Base-by-base conservation (phyloP, 1,140 invertebrate species). In the Parapsyche elsis region DNA sequence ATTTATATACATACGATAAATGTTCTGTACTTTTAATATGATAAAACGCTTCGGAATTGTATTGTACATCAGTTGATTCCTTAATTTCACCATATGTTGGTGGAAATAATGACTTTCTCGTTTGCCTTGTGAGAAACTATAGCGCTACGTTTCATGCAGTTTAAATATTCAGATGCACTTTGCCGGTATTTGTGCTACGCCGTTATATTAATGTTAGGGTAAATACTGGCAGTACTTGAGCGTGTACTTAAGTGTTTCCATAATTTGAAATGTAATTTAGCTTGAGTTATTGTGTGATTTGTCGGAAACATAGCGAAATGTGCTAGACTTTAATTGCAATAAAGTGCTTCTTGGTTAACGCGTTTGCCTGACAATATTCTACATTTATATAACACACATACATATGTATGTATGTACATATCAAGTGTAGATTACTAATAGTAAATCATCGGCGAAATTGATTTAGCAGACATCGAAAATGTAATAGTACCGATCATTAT, bases 221-320 rank as follows among this genome's bases (percentile, higher is more conserved):
- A 73, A 49, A 49, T 19, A 9, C 23, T 24, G 5, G 38, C 1
- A 23, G 71, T 46, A 73, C 5, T 73, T 5, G 44, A 23, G 45
- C 44, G 44, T 49, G 44, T 73, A 73, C 30, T 26, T 75, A 75
- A 75, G 73, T 75, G 49, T 75, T 75, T 53, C 73, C 53, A 75
- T 75, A 75, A 75, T 75, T 57, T 24, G 73, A 59, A 75, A 75
- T 21, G 73, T 30, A 75, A 75, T 75, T 75, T 75, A n/a, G 73
- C 46, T 57, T 49, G 23, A 59, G 73, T 53, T 75, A 75, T 75
- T 75, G 73, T 75, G 44, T 46, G 73, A 46, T 75, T 75, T 73
- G n/a, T 73, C 12, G n/a, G 71, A 73, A 49, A 46, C 71, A 10
- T 19, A 19, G 71, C 71, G 44, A 73, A 73, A 30, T 61, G n/a